Percentiles rank a stretch among this genome's conserved stretches.
Conservation (phyloP, 2,113 vertebrate species). For the Thamnophis sirtalis region DNA sequence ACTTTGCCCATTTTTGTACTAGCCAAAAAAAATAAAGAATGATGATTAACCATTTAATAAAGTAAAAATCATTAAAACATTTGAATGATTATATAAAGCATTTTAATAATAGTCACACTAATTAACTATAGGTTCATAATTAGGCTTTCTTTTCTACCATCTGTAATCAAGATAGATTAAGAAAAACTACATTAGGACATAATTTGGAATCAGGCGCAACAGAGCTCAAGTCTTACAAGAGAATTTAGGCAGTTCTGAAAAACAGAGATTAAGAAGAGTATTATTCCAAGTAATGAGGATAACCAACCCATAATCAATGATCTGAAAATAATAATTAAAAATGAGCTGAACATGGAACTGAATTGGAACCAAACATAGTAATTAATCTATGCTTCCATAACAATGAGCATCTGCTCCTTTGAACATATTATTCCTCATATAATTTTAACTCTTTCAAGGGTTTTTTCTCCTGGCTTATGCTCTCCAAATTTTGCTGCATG, state of each 20-base stretch:
- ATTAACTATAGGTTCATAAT: neutral
- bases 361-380: neutral
- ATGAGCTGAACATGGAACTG: neutral
- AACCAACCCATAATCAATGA: conserved; percentile 13
- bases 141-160: neutral
- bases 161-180: neutral
- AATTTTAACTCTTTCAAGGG: neutral
- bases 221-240: neutral
- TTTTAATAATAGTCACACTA: neutral
- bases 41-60: neutral
- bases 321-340: conserved; percentile 18
- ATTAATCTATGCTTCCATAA: neutral
- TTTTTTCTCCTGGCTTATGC: neutral
- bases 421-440: neutral
- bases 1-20: neutral
- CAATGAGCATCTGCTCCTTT: conserved; percentile 1
- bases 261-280: neutral
- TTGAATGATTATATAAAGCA: neutral
- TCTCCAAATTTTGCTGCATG: neutral
- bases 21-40: neutral
- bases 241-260: neutral
- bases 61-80: neutral
- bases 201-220: neutral
- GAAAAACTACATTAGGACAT: neutral
- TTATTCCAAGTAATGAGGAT: neutral